phyloP scores from a whole-genome alignment of 2,113 vertebrate genomes.

The Lasiurus cinereus region DNA sequence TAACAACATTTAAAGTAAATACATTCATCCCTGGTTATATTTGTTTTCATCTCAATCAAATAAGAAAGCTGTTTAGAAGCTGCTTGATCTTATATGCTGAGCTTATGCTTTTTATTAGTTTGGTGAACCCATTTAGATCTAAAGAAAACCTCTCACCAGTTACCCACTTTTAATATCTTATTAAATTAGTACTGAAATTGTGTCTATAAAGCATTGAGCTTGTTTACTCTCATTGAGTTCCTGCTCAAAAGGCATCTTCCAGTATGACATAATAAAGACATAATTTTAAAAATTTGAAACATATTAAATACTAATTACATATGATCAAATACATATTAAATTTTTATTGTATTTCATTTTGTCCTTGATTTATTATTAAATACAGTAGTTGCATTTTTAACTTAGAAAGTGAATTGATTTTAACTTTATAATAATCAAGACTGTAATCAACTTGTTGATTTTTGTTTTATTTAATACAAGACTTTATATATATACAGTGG shows the following conservation, averaged over 20 bases:
- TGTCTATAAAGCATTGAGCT: constrained; percentile 41
- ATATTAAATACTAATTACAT: constrained; percentile 74
- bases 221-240: constrained; percentile 39
- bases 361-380: constrained; percentile 58
- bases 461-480: neutral
- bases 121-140: constrained; percentile 38
- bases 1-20: constrained; percentile 59
- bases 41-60: constrained; percentile 2
- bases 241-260: constrained; percentile 47
- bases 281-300: constrained; percentile 59
- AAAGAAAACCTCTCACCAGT: constrained; percentile 49
- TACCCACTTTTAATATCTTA: constrained; percentile 44
- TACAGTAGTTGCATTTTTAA: neutral
- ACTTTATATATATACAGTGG: too few relatives aligned
- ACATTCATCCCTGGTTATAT: neutral
- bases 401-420: constrained; percentile 52
- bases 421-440: constrained; percentile 60
- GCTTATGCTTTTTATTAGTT: constrained; percentile 32
- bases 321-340: constrained; percentile 63
- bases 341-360: constrained; percentile 72
- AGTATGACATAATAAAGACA: neutral
- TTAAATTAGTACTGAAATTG: constrained; percentile 62
- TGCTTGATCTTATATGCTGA: neutral
- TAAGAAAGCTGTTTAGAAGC: constrained; percentile 47
- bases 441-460: neutral